These are phyloP conservation scores for Henicopernis longicauda DNA, from an alignment of 2,113 vertebrate genomes.

Conservation along the genomic window DNA sequence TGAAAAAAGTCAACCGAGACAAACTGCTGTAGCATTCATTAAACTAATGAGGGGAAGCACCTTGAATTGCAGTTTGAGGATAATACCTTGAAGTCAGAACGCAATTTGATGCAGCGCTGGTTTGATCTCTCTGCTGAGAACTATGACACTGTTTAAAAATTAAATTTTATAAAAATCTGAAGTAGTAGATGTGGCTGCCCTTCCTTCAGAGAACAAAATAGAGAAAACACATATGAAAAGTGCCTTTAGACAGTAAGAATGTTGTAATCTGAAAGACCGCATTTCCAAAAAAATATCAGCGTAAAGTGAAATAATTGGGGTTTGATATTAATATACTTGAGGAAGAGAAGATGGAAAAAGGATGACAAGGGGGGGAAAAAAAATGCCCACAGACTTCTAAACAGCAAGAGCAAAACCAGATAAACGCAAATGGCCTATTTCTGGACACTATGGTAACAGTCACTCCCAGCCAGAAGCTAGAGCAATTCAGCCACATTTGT, in stretches of 20 bases:
- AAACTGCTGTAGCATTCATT: slow-evolving; percentile 48
- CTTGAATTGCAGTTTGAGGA: slow-evolving; percentile 33
- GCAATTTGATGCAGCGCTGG: slow-evolving; percentile 8
- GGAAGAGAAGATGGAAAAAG: neutral
- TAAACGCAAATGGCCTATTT: neutral
- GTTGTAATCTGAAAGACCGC: neutral
- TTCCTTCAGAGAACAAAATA: neutral
- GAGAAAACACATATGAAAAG: neutral
- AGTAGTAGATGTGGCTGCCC: neutral
- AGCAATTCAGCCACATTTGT: neutral
- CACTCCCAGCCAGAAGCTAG: neutral
- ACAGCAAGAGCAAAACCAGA: neutral
- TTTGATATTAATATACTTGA: neutral
- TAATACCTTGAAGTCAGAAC: slow-evolving; percentile 56
- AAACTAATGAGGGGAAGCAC: slow-evolving; percentile 56
- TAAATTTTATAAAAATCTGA: neutral
- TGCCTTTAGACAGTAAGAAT: neutral
- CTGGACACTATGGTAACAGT: neutral
- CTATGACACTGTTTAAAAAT: neutral
- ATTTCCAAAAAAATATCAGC: neutral
- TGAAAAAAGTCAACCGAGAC: slow-evolving; percentile 55
- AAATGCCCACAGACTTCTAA: neutral
- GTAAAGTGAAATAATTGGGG: neutral
- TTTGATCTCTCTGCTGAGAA: slow-evolving; percentile 22
- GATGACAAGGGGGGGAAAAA: neutral